Evolutionary conservation across 2,113 vertebrate species (phyloP), one percentile per base, ranked within the genome.

Genomic region (Gulo gulo): DNA sequence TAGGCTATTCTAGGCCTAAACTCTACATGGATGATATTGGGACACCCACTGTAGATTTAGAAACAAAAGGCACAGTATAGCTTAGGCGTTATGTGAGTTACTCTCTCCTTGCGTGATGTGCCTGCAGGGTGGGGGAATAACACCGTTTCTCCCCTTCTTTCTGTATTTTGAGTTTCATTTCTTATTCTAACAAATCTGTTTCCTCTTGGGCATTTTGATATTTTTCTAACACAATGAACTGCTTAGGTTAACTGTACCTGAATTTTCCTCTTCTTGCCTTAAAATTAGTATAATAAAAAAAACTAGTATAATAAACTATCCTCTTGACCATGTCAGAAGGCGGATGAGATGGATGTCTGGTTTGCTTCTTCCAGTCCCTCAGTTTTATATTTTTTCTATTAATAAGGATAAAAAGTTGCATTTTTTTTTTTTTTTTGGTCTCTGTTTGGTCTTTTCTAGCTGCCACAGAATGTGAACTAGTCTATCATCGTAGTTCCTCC

Each of bases 381-480:
- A 83, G 89, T 96, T 95, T 80, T 94, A 26, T 65, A 79, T 81
- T 84, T 95, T 91, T 97, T 94, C 71, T 91, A 85, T 95, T 95
- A 94, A 97, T 91, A 93, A 97, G 76, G 36, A 80, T 93, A 71
- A 97, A 94, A 97, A 36, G 21, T 88, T 92, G 34, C 78, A 82
- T 95, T 96, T 85, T 91, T 98, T 96, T 80, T 98, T 96, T 80
- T 2, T 39, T 39, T 91, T 96, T 81, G 57, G 34, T 87, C 63
- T 97, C 88, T 96, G 80, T 78, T 95, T 88, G 96, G 89, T 85
- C 92, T 96, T 96, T 95, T 82, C 65, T 12, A 57, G 50, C 78
- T 73, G 59, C 59, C 71, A 80, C 2, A 87, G 84, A 95, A 80
- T 82, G 55, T 57, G 76, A 97, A 83, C 47, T 96, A 82, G 90